Percentiles rank a stretch among this genome's conserved stretches.
phyloP scores from a whole-genome alignment of 1,140 invertebrate genomes.

The Trichogramma pretiosum region DNA sequence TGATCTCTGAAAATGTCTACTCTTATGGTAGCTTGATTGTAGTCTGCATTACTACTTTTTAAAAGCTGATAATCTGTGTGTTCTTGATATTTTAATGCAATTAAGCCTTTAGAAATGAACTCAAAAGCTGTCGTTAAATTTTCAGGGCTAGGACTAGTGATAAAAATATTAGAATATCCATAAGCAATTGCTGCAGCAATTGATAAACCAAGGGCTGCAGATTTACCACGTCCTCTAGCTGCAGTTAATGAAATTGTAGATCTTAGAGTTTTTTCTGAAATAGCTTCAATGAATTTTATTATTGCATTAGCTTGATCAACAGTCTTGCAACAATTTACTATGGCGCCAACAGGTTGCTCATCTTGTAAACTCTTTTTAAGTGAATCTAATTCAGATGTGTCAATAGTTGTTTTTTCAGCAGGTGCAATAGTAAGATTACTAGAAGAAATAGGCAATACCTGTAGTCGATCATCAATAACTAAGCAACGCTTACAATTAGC shows the following conservation, averaged over 20 bases:
- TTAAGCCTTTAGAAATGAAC: slow-evolving; percentile 94
- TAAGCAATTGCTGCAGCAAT: slow-evolving; percentile 77
- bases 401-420: slow-evolving; percentile 47
- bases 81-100: slow-evolving; percentile 91
- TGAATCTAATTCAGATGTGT: slow-evolving; percentile 53
- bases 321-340: slow-evolving; percentile 89
- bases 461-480: slow-evolving; percentile 88
- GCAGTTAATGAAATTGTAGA: slow-evolving; percentile 93
- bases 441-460: slow-evolving; percentile 85
- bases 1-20: slow-evolving; percentile 88
- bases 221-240: slow-evolving; percentile 94
- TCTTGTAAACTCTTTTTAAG: slow-evolving; percentile 75
- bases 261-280: slow-evolving; percentile 84
- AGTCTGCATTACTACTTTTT: slow-evolving; percentile 93
- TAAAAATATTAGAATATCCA: slow-evolving; percentile 98
- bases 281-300: slow-evolving; percentile 88
- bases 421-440: slow-evolving; percentile 71
- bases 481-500: slow-evolving; percentile 80
- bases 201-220: slow-evolving; percentile 91
- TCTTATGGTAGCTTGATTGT: slow-evolving; percentile 91
- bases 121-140: slow-evolving; percentile 98
- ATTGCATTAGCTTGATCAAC: slow-evolving; percentile 89
- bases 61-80: slow-evolving; percentile 93
- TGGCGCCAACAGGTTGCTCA: slow-evolving; percentile 79
- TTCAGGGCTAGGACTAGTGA: slow-evolving; percentile 95